Conservation (phyloP, 1,140 invertebrate species). For the Diorhabda carinulata region DNA sequence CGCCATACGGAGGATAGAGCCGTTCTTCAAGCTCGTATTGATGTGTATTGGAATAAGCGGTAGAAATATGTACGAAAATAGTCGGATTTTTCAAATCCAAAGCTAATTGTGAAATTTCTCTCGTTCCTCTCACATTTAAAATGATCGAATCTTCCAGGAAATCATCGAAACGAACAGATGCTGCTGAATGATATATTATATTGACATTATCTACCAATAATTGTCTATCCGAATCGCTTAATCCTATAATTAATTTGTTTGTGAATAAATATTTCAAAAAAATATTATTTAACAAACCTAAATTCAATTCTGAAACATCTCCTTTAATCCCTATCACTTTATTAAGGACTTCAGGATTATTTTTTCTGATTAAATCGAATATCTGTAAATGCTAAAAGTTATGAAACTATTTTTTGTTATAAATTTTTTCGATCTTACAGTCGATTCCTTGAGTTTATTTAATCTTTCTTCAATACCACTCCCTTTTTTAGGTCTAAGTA, state of each 20-base stretch:
- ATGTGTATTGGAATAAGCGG: conserved; percentile 5
- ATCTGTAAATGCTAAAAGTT: conserved; percentile 29
- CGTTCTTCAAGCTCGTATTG: conserved; percentile 63
- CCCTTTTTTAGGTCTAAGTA: conserved; percentile 73
- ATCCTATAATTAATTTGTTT: conserved; percentile 22
- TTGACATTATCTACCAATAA: conserved; percentile 66
- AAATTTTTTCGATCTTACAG: conserved; percentile 43
- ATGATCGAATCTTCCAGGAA: conserved; percentile 57
- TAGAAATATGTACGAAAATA: conserved; percentile 61
- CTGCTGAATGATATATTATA: conserved; percentile 89
- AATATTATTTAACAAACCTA: conserved; percentile 48
- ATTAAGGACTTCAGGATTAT: conserved; percentile 50
- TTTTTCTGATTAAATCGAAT: conserved; percentile 54
- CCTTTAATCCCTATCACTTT: conserved; percentile 77
- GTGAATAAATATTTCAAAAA: not conserved
- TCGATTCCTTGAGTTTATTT: conserved; percentile 62
- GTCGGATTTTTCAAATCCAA: conserved; percentile 57
- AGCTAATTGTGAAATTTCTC: conserved; percentile 53
- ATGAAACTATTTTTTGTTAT: too few relatives aligned
- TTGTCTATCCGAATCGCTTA: conserved; percentile 49
- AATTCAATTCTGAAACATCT: conserved; percentile 62
- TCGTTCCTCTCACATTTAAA: conserved; percentile 54
- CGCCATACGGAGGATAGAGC: conserved; percentile 77
- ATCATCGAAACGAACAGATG: conserved; percentile 85
- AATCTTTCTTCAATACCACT: conserved; percentile 59